A percentile compares a stretch with the other conserved stretches of the same genome.
These are phyloP conservation scores for Agapostemon virescens DNA, from an alignment of 2,888 invertebrate genomes.

Conservation along the genomic window DNA sequence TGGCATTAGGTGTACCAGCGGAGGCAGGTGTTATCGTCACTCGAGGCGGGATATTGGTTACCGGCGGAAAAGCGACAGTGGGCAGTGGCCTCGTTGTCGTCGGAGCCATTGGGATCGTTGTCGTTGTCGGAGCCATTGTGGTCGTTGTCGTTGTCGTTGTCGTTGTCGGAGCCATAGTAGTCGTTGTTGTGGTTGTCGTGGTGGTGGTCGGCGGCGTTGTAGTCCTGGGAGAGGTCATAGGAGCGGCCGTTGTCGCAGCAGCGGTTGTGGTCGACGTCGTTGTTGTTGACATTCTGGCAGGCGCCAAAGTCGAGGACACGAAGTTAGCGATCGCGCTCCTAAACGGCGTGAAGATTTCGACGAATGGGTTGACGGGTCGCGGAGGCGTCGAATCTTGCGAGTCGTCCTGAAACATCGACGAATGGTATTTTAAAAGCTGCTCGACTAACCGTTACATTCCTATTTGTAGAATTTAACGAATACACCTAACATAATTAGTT, in stretches of 20 bases:
- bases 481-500: too few relatives aligned
- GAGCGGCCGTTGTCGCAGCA: constrained; percentile 50
- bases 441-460: too few relatives aligned
- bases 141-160: constrained; percentile 43
- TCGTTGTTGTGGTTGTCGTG: constrained; percentile 28
- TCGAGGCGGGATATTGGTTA: constrained; percentile 38
- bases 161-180: too few relatives aligned
- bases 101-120: constrained; percentile 31
- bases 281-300: constrained; percentile 49
- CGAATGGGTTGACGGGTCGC: constrained; percentile 71
- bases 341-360: constrained; percentile 73
- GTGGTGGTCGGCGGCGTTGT: constrained; percentile 57
- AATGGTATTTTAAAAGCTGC: not conserved
- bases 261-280: constrained; percentile 38
- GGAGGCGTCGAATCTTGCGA: constrained; percentile 61
- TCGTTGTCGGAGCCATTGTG: constrained; percentile 32
- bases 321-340: constrained; percentile 59
- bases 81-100: constrained; percentile 22
- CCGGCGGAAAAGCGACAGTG: constrained; percentile 44
- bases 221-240: constrained; percentile 54
- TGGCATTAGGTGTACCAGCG: constrained; percentile 20
- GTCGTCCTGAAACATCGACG: constrained; percentile 39
- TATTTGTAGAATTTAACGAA: too few relatives aligned
- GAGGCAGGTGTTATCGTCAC: constrained; percentile 32
- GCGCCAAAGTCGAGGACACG: constrained; percentile 47